These are phyloP conservation scores for Pomatorhinus ruficollis DNA, from an alignment of 2,113 vertebrate genomes.

Conservation along the genomic window DNA sequence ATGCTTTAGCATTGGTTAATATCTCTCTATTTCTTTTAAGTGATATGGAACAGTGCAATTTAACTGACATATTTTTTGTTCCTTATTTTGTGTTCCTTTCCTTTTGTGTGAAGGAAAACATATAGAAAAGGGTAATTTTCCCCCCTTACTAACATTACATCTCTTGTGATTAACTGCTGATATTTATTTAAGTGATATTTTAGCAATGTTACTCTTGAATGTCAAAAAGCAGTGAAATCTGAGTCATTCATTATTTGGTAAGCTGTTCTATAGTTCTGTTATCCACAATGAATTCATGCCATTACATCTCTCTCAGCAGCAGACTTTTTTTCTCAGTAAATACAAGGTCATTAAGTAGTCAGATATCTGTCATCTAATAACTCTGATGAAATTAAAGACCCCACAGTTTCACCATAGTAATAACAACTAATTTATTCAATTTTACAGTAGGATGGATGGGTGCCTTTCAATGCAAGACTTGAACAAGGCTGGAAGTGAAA, in stretches of 20 bases:
- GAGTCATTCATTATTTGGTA: background rate
- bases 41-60: background rate
- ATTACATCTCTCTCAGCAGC: background rate
- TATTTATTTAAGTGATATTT: slow-evolving; percentile 39
- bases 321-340: background rate
- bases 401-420: background rate
- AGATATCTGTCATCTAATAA: background rate
- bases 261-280: background rate
- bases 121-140: background rate
- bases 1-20: background rate
- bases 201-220: background rate
- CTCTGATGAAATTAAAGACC: background rate
- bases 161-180: background rate
- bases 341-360: slow-evolving; percentile 6
- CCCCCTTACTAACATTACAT: background rate
- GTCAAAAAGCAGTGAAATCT: slow-evolving; percentile 13
- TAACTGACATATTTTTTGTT: background rate
- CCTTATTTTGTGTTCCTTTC: background rate
- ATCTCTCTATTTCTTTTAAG: background rate
- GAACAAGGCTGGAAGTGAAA: background rate
- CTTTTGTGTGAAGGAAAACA: background rate
- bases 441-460: background rate
- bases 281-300: background rate
- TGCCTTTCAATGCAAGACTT: background rate
- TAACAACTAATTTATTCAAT: background rate